Evolutionary conservation across 1,140 invertebrate species (phyloP), one percentile per base, ranked within the genome.

Genomic region (Brachionus koreanus): DNA sequence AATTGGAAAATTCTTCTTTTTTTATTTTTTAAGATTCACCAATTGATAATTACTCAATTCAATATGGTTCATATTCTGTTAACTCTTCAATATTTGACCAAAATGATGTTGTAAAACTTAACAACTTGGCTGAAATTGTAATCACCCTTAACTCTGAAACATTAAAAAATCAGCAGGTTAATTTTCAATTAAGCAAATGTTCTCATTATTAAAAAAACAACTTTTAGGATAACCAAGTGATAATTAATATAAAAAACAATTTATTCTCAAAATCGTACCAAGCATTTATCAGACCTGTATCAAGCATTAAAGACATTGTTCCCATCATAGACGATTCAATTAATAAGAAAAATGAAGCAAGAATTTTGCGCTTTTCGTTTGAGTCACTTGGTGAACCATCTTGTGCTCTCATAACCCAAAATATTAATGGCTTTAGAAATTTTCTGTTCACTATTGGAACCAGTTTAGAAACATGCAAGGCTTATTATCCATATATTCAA

Each of bases 301-400:
- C 39, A 19, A 74, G 42, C 6, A 25, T 74, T 10, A 74, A 74
- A 46, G 42, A 25, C n/a, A 23, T 74, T 1, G 29, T n/a, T 6
- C 69, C 69, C 1, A 0, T 74, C 0, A 25, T 29, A 35, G 69
- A 74, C 25, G 25, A 46, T 25, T 42, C 42, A 25, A 10, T 74
- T 7, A 43, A 39, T 25, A 46, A 46, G 43, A 25, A 13, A 74
- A 12, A 12, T n/a, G 42, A 74, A 2, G 7, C 5, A 6, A 43
- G 43, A 33, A 43, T 6, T 12, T 46, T 74, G 39, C 39, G 16
- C 10, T 74, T 46, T 74, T 29, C 16, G 12, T 79, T 61, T 79
- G 76, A 79, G 3, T 79, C 76, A 4, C 39, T 79, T 19, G 76
- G 76, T 10, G 76, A 79, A 35, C 76, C 76, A 79, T 79, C 76